A percentile compares a stretch with the other conserved stretches of the same genome.
These are phyloP conservation scores for Sterrhoptilus dennistouni DNA, from an alignment of 2,113 vertebrate genomes.

Conservation along the genomic window DNA sequence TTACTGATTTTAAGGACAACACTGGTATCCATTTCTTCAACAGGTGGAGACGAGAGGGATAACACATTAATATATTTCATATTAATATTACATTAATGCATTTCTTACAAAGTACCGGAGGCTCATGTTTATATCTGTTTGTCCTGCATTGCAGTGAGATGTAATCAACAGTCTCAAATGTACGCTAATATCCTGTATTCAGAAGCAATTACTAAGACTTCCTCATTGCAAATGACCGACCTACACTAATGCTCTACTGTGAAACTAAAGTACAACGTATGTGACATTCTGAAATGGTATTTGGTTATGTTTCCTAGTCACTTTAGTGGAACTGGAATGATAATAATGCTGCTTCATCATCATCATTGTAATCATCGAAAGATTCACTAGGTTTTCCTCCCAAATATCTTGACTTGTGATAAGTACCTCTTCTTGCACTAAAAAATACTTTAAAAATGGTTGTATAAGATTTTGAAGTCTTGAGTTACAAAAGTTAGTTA, in stretches of 20 bases:
- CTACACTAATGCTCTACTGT: not conserved
- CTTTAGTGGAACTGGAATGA: not conserved
- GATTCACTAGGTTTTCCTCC: not conserved
- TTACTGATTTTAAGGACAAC: not conserved
- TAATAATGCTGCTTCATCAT: not conserved
- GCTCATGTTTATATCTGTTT: not conserved
- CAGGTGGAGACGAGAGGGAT: not conserved
- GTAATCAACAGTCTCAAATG: not conserved
- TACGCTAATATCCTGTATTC: not conserved
- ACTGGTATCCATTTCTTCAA: not conserved
- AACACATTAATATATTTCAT: not conserved
- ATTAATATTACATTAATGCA: not conserved
- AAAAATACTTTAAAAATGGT: not conserved
- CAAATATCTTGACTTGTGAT: not conserved
- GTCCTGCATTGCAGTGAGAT: not conserved
- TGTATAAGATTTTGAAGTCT: not conserved
- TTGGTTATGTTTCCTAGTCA: not conserved
- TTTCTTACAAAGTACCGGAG: not conserved
- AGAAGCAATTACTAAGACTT: slow-evolving; percentile 2
- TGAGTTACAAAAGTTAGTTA: not conserved
- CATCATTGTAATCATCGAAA: not conserved
- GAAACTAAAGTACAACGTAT: not conserved
- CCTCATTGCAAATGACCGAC: not conserved
- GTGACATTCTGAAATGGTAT: not conserved
- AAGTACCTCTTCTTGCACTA: not conserved